Evolutionary conservation across 2,888 invertebrate species (phyloP), one percentile per base, ranked within the genome.

Genomic region (Galeruca laticollis): DNA sequence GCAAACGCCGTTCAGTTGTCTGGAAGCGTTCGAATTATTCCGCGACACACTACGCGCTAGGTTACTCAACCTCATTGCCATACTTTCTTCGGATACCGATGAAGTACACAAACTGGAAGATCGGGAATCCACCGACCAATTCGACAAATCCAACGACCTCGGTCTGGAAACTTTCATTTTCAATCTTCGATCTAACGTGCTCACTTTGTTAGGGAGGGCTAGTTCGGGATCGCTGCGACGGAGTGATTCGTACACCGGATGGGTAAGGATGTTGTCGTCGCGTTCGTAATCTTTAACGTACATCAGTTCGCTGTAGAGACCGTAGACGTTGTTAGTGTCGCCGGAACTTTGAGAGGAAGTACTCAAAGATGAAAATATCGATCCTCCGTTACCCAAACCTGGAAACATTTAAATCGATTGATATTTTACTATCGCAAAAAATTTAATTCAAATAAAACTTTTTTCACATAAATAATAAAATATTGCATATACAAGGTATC

Each of bases 121-220:
- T 72, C 94, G 90, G 0, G 94, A 94, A 82, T 94, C 95, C 1
- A 95, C 94, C 0, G 94, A 94, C 94, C 95, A 95, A 84, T 94
- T 95, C 2, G 94, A 94, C 0, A 95, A 85, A 84, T 95, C 95
- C 40, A 95, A 85, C 0, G 94, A 94, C 15, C 94, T 86, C 0
- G 95, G 95, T 15, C 95, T 87, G 13, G 93, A 93, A 1, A 93
- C 93, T 78, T 94, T 92, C 92, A 95, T 93, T 74, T 92, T 90
- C 72, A 95, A 85, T 77, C 95, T 88, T 31, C 95, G 88, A 82
- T 95, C 95, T 56, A 95, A 85, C 0, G 95, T 95, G 81, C 91
- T 93, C 3, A 95, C 94, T 84, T 94, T 91, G 80, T 91, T 92
- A 1, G 94, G 94, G 81, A 95, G 92, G 43, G 94, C 93, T 37